These are phyloP conservation scores for Drosophila bocki DNA, from an alignment of 1,140 invertebrate genomes.

Conservation along the genomic window DNA sequence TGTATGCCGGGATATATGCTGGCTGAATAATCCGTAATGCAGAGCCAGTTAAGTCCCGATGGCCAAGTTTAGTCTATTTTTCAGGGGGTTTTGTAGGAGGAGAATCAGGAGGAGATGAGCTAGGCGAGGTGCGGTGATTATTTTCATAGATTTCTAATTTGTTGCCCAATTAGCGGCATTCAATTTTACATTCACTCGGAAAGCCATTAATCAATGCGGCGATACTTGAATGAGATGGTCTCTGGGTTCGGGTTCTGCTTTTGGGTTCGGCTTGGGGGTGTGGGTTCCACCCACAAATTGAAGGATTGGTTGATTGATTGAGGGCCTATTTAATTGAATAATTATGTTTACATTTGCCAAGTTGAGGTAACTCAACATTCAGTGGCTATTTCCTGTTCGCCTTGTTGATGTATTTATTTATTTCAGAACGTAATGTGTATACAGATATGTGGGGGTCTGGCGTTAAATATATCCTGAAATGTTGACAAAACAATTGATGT, in stretches of 20 bases:
- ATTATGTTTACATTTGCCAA: constrained; percentile 13
- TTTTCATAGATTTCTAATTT: constrained; percentile 71
- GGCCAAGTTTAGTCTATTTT: constrained; percentile 6
- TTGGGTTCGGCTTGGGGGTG: too few relatives aligned
- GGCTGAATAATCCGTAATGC: constrained; percentile 55
- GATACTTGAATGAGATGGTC: constrained; percentile 18
- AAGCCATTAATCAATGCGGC: constrained; percentile 43
- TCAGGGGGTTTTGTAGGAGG: not conserved
- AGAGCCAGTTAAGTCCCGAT: constrained; percentile 58
- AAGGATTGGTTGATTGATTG: constrained; percentile 41
- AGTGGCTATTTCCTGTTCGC: constrained; percentile 1
- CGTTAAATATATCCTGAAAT: not conserved
- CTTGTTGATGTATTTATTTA: constrained; percentile 5
- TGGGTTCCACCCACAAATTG: constrained; percentile 8
- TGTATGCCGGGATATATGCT: constrained; percentile 35
- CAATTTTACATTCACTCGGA: constrained; percentile 38
- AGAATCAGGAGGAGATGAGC: not conserved
- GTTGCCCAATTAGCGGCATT: constrained; percentile 76
- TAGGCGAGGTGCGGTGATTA: constrained; percentile 41
- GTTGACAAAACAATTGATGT: constrained; percentile 13
- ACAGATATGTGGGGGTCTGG: too few relatives aligned
- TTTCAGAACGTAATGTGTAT: not conserved
- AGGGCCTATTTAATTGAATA: constrained; percentile 35
- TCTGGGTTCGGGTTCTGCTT: too few relatives aligned
- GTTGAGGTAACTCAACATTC: constrained; percentile 6